These are phyloP conservation scores for Uropsilus gracilis DNA, from an alignment of 2,113 vertebrate species.

Conservation along the genomic window DNA sequence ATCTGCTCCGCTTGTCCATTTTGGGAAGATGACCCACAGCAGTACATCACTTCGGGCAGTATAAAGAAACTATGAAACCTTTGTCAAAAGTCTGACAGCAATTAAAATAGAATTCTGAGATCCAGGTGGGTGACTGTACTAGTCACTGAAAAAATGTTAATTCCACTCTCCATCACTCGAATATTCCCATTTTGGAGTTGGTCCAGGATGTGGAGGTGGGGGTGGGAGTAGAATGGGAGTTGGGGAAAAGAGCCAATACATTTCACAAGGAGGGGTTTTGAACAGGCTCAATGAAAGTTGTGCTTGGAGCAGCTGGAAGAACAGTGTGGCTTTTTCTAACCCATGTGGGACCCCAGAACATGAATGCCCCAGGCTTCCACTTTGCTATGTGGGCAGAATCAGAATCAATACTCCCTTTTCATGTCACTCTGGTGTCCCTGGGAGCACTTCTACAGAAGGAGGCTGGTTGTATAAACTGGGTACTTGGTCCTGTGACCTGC, in stretches of 20 bases:
- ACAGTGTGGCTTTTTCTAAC: constrained; percentile 48
- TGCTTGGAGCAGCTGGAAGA: not conserved
- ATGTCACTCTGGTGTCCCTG: not conserved
- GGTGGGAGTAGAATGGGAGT: not conserved
- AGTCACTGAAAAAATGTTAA: not conserved
- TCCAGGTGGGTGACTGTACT: not conserved
- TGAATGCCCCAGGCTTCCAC: not conserved
- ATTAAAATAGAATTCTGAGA: not conserved
- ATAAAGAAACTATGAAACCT: constrained; percentile 31
- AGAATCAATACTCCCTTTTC: constrained; percentile 22
- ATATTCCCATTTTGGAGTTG: not conserved
- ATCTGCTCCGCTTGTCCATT: not conserved
- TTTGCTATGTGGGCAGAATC: constrained; percentile 21
- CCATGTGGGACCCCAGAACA: not conserved
- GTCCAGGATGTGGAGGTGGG: rapidly evolving
- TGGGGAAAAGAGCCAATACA: not conserved
- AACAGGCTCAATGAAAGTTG: constrained; percentile 4
- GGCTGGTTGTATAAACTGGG: not conserved
- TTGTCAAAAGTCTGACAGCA: not conserved
- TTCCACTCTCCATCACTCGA: not conserved
- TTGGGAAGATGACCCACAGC: not conserved
- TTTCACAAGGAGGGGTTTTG: not conserved
- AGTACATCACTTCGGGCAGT: not conserved
- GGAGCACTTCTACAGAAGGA: constrained; percentile 18
- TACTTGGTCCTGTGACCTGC: not conserved